phyloP scores from a whole-genome alignment of 2,888 invertebrate genomes.

The Macropis europaea region DNA sequence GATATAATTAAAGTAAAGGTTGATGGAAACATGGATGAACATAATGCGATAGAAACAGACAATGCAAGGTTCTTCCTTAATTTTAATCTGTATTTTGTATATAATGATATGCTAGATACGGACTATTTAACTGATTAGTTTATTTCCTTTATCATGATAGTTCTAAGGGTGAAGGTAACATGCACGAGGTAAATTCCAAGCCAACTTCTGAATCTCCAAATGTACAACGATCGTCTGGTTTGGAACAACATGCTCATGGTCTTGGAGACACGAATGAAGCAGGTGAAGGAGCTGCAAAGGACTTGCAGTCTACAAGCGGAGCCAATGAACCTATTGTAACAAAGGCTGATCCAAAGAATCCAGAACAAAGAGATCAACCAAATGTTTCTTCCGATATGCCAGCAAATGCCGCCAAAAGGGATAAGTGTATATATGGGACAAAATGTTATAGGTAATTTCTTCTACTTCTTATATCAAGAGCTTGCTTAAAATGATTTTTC shows the following conservation, averaged over 20 bases:
- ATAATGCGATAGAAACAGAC: neutral
- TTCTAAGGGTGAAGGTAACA: neutral
- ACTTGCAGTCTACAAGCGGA: neutral
- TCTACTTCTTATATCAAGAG: neutral
- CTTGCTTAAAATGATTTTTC: neutral
- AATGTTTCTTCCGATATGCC: neutral
- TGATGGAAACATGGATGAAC: neutral
- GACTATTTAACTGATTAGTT: neutral
- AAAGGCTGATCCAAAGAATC: neutral
- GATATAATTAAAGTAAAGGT: neutral
- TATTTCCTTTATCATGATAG: neutral
- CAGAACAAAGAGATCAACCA: neutral
- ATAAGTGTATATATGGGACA: conserved; percentile 84
- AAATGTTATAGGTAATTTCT: conserved; percentile 83
- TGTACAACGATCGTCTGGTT: neutral
- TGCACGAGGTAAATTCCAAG: neutral
- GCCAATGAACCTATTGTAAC: neutral
- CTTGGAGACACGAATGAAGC: neutral
- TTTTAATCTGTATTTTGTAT: neutral
- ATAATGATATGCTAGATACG: neutral
- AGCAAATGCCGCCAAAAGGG: conserved; percentile 68
- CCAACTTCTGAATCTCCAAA: neutral
- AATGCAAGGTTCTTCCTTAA: conserved; percentile 25
- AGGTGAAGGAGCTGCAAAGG: neutral
- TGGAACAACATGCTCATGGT: neutral